Base-by-base conservation (phyloP, 2,113 vertebrate genomes). In the Sturnus vulgaris region DNA sequence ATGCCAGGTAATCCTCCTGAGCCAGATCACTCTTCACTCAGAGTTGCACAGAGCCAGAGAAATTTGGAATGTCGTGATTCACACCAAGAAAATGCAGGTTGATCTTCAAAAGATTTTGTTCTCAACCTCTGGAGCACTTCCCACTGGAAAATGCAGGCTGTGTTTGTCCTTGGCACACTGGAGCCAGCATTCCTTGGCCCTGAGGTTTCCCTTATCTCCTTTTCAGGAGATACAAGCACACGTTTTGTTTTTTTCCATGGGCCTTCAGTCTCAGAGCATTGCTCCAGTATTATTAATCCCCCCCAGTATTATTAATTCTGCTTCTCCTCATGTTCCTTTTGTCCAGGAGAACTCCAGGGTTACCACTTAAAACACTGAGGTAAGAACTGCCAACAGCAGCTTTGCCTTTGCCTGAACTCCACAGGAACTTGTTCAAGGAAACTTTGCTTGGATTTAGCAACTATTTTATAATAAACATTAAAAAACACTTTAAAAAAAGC, bases 91-190 rank as follows among this genome's bases (percentile, higher is more conserved):
- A 71, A 57, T 0, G 16, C 81, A 93, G 65, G 75, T 53, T 95
- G 60, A 53, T 81, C 49, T 49, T 70, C 33, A 39, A 50, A 88
- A 81, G 95, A 33, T 60, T 90, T 64, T 94, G 68, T 72, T 88
- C 90, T 93, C 72, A 81, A 68, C 35, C 55, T 80, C 27, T 91
- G 95, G 91, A 91, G 82, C 60, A 40, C 30, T 85, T 94, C 60
- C 84, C 94, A 90, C 86, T 88, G 87, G 72, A 75, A 82, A 90
- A 33, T 39, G 81, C 69, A 86, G 72, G 50, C 86, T 86, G 31
- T 56, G 30, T 82, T 76, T 82, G 78, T 70, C 66, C 82, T 85
- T n/a, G 7, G 89, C 84, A 85, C 1, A 1, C 52, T 59, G 52
- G 52, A 88, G 75, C 84, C 70, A 81, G 60, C 47, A 49, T 80